Base-by-base conservation (phyloP, 2,888 invertebrate genomes). In the Cephalotes varians region DNA sequence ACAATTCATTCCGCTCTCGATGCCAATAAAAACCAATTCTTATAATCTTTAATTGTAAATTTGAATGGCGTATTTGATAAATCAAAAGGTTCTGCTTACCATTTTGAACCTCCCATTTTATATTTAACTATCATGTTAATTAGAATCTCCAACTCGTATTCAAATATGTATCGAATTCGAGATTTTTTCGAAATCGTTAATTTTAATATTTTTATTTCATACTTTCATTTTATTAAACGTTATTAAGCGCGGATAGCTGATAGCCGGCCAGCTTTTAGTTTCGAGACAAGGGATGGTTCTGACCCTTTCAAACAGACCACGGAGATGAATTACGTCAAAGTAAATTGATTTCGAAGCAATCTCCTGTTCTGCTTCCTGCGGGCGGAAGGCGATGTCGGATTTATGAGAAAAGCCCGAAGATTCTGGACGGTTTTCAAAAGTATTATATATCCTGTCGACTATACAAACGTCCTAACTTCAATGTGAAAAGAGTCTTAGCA, bases 331-430 rank as follows among this genome's bases (percentile, higher is more conserved):
- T 92, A 91, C 87, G 90, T 81, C 85, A 87, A 85, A 88, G 87
- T 91, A 92, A 92, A 92, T 90, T 90, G 88, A 92, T 92, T 92
- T 90, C 90, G 83, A 91, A 89, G 91, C 91, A 92, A 92, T 92
- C 92, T 92, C 92, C 92, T 92, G 86, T 84, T 86, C 85, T 87
- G 81, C 88, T 92, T 92, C 92, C 92, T 91, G 88, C 90, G 87
- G 86, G 88, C 90, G 91, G 91, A 91, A 91, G 90, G 82, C 85
- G 76, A 69, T 69, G 77, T 77, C 69, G 25, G 77, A 79, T 58
- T 85, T 69, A 76, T 56, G 62, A 77, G 81, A 84, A 64, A 81
- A 74, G 54, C 77, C 3, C n/a, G 21, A 64, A 44, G 74, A 77
- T 44, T 64, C 74, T 34, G 76, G 51, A 79, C 56, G 62, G 6